Base-by-base conservation (phyloP, 2,797 vertebrate genomes). In the Thripadectes ignobilis region DNA sequence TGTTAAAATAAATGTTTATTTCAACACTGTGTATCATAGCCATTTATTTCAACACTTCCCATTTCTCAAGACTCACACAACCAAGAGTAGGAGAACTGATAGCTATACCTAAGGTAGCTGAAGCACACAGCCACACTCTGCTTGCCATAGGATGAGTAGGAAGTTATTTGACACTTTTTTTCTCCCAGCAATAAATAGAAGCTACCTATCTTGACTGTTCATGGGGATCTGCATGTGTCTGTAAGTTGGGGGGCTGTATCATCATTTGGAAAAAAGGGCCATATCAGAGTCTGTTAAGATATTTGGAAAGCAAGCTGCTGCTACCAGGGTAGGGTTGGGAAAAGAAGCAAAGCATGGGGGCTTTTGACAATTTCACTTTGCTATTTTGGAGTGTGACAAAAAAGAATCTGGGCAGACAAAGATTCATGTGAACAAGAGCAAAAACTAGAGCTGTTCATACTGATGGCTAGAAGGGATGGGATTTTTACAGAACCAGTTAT, bases 1-100 rank as follows among this genome's bases (percentile, higher is more conserved):
- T 98, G 97, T 97, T 98, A 97, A 98, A 97, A 98, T 97, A 98
- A 98, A 98, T 96, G 79, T 97, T 98, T 97, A 97, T 98, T 98
- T 97, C 97, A 97, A 97, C 96, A 96, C 94, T 91, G 20, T 86
- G 96, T 97, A 97, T 97, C 97, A 97, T 97, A 97, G 97, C 95
- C 97, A 96, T 98, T 98, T 98, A 97, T 97, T 97, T 98, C 97
- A 97, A 98, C 97, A 97, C 96, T 96, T 97, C 85, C 84, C 88
- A 32, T 95, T 97, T 95, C 86, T 97, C 92, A 95, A 97, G 96
- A 84, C 88, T 96, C 93, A 93, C 69, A 74, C 92, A 96, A 96
- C 90, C 88, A 91, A 67, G 88, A 96, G 81, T 45, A 93, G 85
- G 84, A 97, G 83, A 91, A 92, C 85, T 73, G 86, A 78, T 94